phyloP scores from a whole-genome alignment of 2,797 vertebrate species.

The Eidolon dupreanum region DNA sequence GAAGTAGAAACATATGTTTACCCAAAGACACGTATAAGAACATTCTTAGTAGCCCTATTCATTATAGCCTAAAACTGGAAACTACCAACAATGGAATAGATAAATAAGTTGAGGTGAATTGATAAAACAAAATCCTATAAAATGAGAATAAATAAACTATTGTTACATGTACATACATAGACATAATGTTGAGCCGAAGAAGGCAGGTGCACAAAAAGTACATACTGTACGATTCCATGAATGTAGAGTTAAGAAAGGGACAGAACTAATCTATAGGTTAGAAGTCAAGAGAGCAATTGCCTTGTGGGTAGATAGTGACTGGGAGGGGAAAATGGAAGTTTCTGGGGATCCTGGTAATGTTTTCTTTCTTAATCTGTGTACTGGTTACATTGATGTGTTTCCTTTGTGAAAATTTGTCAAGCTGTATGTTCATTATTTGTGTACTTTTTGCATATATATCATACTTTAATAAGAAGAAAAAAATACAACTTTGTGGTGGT shows the following conservation, averaged over 20 bases:
- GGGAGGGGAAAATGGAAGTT: neutral
- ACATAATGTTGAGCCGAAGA: neutral
- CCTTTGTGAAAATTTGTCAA: neutral
- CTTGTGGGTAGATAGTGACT: neutral
- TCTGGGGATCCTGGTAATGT: neutral
- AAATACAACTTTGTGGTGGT: constrained; percentile 57
- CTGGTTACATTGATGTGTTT: neutral
- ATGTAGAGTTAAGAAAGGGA: neutral
- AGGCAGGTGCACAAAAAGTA: neutral
- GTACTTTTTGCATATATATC: neutral
- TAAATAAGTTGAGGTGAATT: neutral
- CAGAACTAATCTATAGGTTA: neutral
- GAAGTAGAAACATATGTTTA: neutral
- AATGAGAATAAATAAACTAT: neutral
- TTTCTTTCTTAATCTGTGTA: neutral
- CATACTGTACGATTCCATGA: neutral
- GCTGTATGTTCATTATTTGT: neutral
- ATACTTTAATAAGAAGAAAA: constrained; percentile 16
- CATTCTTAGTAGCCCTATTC: neutral
- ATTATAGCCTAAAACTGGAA: neutral
- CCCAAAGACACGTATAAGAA: neutral
- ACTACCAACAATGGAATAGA: neutral
- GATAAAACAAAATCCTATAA: constrained; percentile 1
- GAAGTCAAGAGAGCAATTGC: neutral
- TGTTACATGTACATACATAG: neutral